These are phyloP conservation scores for Sarcophaga bullata DNA, from an alignment of 1,140 invertebrate species.

Conservation along the genomic window DNA sequence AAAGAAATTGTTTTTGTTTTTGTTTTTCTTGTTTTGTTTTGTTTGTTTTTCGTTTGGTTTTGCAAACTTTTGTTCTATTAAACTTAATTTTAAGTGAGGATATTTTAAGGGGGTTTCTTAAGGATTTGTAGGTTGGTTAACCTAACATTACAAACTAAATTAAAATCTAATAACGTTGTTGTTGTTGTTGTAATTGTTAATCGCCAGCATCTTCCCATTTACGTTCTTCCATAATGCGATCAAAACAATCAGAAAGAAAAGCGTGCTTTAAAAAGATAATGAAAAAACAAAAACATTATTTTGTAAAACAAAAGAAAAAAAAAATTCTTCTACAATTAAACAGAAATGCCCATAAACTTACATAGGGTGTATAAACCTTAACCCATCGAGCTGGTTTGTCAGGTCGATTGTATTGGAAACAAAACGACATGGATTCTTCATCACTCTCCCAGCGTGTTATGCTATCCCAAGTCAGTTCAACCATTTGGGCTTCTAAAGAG, in stretches of 20 bases:
- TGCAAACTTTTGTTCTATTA: slow-evolving; percentile 10
- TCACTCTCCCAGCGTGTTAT: slow-evolving; percentile 88
- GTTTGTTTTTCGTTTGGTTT: background rate
- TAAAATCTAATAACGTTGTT: slow-evolving; percentile 37
- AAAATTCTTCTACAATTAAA: too few species aligned
- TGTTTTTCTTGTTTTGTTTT: background rate
- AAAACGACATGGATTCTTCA: slow-evolving; percentile 90
- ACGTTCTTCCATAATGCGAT: slow-evolving; percentile 90
- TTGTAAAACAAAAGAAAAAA: background rate
- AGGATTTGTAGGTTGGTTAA: background rate
- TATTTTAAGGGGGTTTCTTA: background rate
- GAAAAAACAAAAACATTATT: slow-evolving; percentile 1
- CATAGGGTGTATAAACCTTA: slow-evolving; percentile 92
- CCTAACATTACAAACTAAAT: slow-evolving; percentile 14
- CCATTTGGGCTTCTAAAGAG: slow-evolving; percentile 83
- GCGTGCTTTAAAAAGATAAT: slow-evolving; percentile 75
- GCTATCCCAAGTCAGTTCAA: slow-evolving; percentile 85
- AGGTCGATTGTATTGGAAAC: slow-evolving; percentile 83
- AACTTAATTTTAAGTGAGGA: slow-evolving; percentile 1
- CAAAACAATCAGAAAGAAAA: slow-evolving; percentile 93
- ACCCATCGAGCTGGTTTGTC: slow-evolving; percentile 86
- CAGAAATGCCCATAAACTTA: slow-evolving; percentile 70
- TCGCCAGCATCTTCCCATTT: slow-evolving; percentile 83
- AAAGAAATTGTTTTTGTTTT: background rate
- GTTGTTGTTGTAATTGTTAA: slow-evolving; percentile 62